These are phyloP conservation scores for Bombyx huttoni DNA, from an alignment of 2,888 invertebrate species.

Conservation along the genomic window DNA sequence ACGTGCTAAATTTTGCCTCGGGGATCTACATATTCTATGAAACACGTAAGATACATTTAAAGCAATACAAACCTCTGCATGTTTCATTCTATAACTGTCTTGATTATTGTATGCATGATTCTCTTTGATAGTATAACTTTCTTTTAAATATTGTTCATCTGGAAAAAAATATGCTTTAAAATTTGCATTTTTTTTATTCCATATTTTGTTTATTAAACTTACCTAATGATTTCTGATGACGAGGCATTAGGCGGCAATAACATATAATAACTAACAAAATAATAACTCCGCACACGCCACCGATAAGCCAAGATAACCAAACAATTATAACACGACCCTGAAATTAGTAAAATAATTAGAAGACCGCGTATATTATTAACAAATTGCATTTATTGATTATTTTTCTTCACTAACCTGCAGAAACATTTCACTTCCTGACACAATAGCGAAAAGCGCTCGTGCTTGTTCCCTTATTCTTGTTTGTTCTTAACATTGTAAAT, in stretches of 20 bases:
- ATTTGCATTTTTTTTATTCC: not conserved
- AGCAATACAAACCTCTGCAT: constrained; percentile 39
- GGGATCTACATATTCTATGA: too few relatives aligned
- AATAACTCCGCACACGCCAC: constrained; percentile 76
- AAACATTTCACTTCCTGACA: constrained; percentile 64
- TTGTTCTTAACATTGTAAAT: constrained; percentile 47
- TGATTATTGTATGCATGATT: constrained; percentile 52
- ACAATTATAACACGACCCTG: constrained; percentile 68
- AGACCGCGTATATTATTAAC: constrained; percentile 5
- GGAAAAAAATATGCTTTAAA: constrained; percentile 11
- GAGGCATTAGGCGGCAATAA: constrained; percentile 79
- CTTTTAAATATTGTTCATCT: constrained; percentile 65
- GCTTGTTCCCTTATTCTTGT: constrained; percentile 35
- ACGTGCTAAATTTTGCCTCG: too few relatives aligned
- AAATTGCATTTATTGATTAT: constrained; percentile 1
- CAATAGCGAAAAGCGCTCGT: constrained; percentile 42
- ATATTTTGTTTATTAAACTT: constrained; percentile 21
- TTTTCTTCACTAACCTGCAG: constrained; percentile 40
- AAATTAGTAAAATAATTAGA: constrained; percentile 19
- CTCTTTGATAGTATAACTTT: constrained; percentile 54
- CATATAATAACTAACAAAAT: constrained; percentile 76
- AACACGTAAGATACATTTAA: not conserved
- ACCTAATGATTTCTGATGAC: constrained; percentile 79
- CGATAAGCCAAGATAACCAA: constrained; percentile 71
- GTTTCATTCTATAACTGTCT: constrained; percentile 51